Conservation (phyloP, 2,113 vertebrate species). For the Eulemur macaco region DNA sequence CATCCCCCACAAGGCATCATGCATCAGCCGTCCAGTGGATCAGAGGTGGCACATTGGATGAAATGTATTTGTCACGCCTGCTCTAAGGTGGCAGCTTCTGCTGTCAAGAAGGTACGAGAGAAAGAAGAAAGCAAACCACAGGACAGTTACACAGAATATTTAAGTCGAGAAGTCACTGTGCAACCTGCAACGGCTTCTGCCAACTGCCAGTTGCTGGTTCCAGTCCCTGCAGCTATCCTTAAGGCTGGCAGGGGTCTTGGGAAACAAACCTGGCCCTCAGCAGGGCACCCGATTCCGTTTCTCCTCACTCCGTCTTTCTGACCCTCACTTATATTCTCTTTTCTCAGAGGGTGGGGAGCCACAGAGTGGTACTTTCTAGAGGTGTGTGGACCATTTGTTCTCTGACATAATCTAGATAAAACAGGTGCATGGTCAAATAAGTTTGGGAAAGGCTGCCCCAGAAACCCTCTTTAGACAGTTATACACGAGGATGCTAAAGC, state of each 20-base stretch:
- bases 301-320: background rate
- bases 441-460: background rate
- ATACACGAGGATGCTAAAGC: background rate
- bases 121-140: background rate
- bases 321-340: background rate
- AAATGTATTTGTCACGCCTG: background rate
- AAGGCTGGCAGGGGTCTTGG: background rate
- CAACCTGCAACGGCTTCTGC: background rate
- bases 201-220: background rate
- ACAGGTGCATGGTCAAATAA: background rate
- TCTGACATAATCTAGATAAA: background rate
- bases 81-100: background rate
- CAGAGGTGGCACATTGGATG: background rate
- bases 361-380: background rate
- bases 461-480: background rate
- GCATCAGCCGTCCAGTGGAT: rapidly evolving
- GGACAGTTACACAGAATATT: background rate
- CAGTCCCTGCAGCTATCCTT: background rate
- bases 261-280: background rate
- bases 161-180: background rate
- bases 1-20: background rate
- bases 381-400: background rate
- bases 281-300: background rate
- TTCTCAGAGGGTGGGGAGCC: background rate
- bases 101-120: background rate